phyloP scores from a whole-genome alignment of 1,140 invertebrate genomes.

The Apolygus lucorum region DNA sequence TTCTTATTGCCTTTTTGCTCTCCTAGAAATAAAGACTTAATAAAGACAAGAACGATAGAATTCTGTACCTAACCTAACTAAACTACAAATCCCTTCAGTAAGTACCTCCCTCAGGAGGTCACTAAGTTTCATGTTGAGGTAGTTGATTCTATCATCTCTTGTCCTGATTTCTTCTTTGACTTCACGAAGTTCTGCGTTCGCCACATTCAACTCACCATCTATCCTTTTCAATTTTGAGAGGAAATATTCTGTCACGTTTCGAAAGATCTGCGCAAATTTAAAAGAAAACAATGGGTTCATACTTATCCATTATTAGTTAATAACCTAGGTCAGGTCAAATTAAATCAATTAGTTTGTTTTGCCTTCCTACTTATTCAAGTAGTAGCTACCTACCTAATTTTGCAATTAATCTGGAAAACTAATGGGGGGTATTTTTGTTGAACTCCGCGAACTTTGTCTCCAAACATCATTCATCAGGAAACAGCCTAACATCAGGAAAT shows the following conservation, averaged over 20 bases:
- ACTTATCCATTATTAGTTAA: neutral
- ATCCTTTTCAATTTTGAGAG: neutral
- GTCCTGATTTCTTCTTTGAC: neutral
- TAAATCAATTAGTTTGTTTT: neutral
- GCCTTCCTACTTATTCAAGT: too few species aligned
- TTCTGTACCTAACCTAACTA: too few species aligned
- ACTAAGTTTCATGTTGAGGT: neutral
- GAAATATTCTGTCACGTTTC: neutral
- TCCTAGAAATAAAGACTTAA: neutral
- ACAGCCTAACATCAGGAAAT: too few species aligned
- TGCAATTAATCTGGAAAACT: neutral
- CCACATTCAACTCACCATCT: neutral
- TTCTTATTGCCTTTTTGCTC: neutral
- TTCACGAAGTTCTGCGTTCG: neutral
- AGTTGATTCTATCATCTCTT: neutral
- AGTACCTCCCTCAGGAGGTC: neutral
- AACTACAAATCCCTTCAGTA: too few species aligned
- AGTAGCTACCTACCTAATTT: neutral
- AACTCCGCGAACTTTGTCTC: too few species aligned
- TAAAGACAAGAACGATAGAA: neutral
- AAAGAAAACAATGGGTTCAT: neutral
- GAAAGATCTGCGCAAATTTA: neutral
- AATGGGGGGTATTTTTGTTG: neutral
- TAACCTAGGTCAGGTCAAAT: too few species aligned
- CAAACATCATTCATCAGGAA: too few species aligned